Base-by-base conservation (phyloP, 2,113 vertebrate genomes). In the Bungarus multicinctus region DNA sequence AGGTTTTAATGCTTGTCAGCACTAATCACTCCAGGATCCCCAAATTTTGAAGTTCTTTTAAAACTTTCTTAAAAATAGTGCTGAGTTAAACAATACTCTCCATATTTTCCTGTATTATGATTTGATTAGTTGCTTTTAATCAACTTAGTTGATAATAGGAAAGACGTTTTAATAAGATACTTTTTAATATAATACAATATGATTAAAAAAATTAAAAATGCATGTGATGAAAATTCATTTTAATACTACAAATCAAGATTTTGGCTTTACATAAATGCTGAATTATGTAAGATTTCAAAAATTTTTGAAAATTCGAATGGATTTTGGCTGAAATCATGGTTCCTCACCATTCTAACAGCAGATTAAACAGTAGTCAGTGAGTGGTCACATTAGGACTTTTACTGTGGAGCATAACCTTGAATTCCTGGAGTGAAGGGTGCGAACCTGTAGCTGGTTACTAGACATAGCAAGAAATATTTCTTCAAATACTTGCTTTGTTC, bases 391-490 rank as follows among this genome's bases (percentile, higher is more conserved):
- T 90, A 90, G 89, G 96, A 96, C 94, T 95, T 96, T 94, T 95
- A 52, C 81, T 89, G 39, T 45, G 91, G 88, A 95, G 85, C 95
- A 95, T 95, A 94, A 96, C 89, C 93, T 94, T 96, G 93, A 94
- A 43, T 94, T 97, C 97, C 97, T 97, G 98, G 98, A 98, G 97
- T 98, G 97, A 97, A 97, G 96, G 95, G 96, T 98, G 97, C 97
- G 96, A 96, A 97, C 96, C 97, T 96, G 96, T 97, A 98, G 98
- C 98, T 98, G 95, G 97, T 98, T 97, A 98, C 98, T 98, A 98
- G 98, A 98, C 96, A 97, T 97, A 97, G 97, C 97, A 98, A 98
- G 98, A 98, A 98, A 98, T 95, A 97, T 98, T 97, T 96, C 97
- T 97, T 98, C 97, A 9, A 97, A 93, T 98, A 97, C 97, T 98